These are phyloP conservation scores for Hozukius guyotensis DNA, from an alignment of 2,797 vertebrate genomes.

Conservation along the genomic window DNA sequence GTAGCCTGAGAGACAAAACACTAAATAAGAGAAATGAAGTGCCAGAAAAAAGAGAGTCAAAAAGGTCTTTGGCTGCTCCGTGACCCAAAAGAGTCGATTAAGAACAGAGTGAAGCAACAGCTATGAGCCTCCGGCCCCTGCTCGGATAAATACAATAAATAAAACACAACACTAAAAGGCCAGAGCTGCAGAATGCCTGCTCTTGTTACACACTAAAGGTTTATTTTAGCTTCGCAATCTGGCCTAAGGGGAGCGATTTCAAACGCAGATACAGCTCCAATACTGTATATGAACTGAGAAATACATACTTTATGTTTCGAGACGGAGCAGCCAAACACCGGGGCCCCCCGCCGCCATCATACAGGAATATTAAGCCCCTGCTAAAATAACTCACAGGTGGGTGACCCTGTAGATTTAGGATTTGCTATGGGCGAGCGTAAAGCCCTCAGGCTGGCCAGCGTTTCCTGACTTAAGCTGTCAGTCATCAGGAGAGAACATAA, in stretches of 20 bases:
- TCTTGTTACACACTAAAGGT: constrained; percentile 52
- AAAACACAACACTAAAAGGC: constrained; percentile 64
- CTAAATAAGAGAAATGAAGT: constrained; percentile 66
- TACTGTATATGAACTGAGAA: constrained; percentile 48
- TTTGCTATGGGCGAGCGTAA: constrained; percentile 42
- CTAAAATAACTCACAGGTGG: constrained; percentile 72
- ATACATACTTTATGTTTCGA: constrained; percentile 56
- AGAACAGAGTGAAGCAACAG: constrained; percentile 72
- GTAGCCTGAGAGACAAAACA: constrained; percentile 30
- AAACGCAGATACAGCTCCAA: constrained; percentile 40
- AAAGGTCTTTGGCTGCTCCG: constrained; percentile 66
- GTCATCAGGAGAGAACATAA: constrained; percentile 68
- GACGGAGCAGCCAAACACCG: constrained; percentile 34
- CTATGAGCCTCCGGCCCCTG: constrained; percentile 33
- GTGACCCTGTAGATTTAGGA: constrained; percentile 62
- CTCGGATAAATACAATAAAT: constrained; percentile 78
- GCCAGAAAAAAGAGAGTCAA: constrained; percentile 58
- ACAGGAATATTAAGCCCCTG: constrained; percentile 54
- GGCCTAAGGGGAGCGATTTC: constrained; percentile 50
- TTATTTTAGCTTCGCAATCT: constrained; percentile 58
- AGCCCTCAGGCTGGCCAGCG: constrained; percentile 53
- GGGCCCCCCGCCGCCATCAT: constrained; percentile 28
- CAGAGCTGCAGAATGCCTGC: constrained; percentile 42
- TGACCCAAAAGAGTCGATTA: constrained; percentile 66
- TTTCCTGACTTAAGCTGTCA: constrained; percentile 68